These are phyloP conservation scores for Amphiura filiformis DNA, from an alignment of 35 echinoderm and acorn worm genomes.

Conservation along the genomic window DNA sequence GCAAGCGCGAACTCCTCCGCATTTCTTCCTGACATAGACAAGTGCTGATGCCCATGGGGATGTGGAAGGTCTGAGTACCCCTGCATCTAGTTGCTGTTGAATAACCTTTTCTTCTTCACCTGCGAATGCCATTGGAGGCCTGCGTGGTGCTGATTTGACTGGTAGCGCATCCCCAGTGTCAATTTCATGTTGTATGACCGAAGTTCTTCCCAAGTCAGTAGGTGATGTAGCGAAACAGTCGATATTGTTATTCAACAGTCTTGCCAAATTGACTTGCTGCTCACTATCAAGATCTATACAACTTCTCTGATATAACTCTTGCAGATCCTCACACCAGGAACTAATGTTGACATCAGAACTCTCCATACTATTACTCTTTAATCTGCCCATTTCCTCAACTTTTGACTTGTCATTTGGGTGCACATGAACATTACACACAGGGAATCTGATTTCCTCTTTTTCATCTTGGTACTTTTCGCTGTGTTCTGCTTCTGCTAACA, in stretches of 20 bases:
- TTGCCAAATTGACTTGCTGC: not conserved
- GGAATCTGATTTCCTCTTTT: too few species aligned
- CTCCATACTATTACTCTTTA: not conserved
- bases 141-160: conserved; percentile 24
- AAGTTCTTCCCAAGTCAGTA: conserved; percentile 24
- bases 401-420: not conserved
- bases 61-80: conserved; percentile 27
- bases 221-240: not conserved
- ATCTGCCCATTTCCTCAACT: too few species aligned
- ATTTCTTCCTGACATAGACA: conserved; percentile 25
- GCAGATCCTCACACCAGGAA: not conserved
- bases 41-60: conserved; percentile 41
- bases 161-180: conserved; percentile 33
- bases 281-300: not conserved
- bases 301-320: not conserved
- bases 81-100: conserved; percentile 9
- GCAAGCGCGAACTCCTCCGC: conserved; percentile 2
- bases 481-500: not conserved
- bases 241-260: not conserved
- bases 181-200: conserved; percentile 14
- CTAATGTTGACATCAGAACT: not conserved
- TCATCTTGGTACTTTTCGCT: not conserved
- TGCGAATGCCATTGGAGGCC: conserved; percentile 35
- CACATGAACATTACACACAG: conserved; percentile 3
- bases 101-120: conserved; percentile 28